Conservation (phyloP, 1,140 invertebrate species). For the Brachionus sp. region DNA sequence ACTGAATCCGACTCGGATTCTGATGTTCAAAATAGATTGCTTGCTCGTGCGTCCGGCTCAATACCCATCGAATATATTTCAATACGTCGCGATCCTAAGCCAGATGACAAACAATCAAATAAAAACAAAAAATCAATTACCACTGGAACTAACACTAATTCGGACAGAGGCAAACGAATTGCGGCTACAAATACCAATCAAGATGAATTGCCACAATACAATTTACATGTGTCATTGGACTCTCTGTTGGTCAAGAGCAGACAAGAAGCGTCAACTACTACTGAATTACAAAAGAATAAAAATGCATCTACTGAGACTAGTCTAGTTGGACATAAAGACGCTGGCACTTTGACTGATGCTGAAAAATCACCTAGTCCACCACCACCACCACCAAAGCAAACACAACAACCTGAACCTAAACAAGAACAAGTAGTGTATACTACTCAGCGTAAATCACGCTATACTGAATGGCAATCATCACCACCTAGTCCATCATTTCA, state of each 20-base stretch:
- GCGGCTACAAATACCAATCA: conserved; percentile 34
- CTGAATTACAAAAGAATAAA: conserved; percentile 13
- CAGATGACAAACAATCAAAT: not conserved
- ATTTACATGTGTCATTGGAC: conserved; percentile 35
- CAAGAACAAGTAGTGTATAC: not conserved
- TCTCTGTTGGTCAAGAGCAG: not conserved
- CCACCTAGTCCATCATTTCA: not conserved
- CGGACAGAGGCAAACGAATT: conserved; percentile 25
- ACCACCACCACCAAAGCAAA: not conserved
- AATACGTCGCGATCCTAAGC: conserved; percentile 35
- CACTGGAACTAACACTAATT: conserved; percentile 24
- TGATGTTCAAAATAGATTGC: not conserved
- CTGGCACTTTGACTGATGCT: not conserved
- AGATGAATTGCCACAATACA: conserved; percentile 43
- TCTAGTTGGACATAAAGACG: not conserved
- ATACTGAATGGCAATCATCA: conserved; percentile 27
- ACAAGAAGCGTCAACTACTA: conserved; percentile 13
- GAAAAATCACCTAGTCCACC: not conserved
- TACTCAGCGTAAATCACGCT: not conserved
- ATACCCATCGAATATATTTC: conserved; percentile 43
- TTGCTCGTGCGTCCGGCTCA: conserved; percentile 24
- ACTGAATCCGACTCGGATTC: conserved; percentile 31
- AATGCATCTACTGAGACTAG: not conserved
- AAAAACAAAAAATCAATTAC: conserved; percentile 40
- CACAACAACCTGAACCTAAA: not conserved